Percentiles rank a stretch among this genome's conserved stretches.
Evolutionary conservation across 2,113 vertebrate species (phyloP).

Genomic region (Copsychus sechellarum): DNA sequence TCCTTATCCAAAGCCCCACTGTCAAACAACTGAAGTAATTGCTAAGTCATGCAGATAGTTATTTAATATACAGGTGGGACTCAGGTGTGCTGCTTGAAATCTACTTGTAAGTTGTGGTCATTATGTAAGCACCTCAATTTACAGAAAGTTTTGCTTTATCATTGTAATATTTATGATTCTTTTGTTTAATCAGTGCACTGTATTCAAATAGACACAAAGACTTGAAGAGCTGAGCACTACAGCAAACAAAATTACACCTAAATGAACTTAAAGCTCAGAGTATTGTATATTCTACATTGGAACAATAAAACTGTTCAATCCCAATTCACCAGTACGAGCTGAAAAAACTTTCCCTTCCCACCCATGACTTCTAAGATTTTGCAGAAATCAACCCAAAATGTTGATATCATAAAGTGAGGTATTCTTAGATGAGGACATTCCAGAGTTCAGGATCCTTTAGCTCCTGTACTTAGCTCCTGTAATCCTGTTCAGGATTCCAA

Average conservation of each 20-base stretch:
- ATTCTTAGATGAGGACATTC: not conserved
- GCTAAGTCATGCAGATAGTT: not conserved
- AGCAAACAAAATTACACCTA: slow-evolving; percentile 16
- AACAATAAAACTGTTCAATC: not conserved
- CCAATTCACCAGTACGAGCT: not conserved
- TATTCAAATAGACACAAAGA: not conserved
- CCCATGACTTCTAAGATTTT: not conserved
- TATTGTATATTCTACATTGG: not conserved
- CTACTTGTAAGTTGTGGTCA: not conserved
- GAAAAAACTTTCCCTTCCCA: not conserved
- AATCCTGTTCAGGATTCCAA: not conserved
- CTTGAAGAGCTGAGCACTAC: not conserved
- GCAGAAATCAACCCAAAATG: not conserved
- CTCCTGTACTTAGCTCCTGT: too few relatives aligned
- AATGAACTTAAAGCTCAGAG: not conserved
- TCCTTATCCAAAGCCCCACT: not conserved
- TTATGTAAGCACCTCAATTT: slow-evolving; percentile 2
- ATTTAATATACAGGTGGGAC: slow-evolving; percentile 2
- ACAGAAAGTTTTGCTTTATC: not conserved
- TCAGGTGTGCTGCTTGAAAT: slow-evolving; percentile 3
- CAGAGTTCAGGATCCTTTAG: not conserved
- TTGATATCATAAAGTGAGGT: not conserved
- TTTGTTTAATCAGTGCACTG: slow-evolving; percentile 14
- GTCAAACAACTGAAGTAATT: slow-evolving; percentile 25
- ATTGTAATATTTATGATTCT: not conserved